Base-by-base conservation (phyloP, 2,797 vertebrate species). In the Hydrophis major region DNA sequence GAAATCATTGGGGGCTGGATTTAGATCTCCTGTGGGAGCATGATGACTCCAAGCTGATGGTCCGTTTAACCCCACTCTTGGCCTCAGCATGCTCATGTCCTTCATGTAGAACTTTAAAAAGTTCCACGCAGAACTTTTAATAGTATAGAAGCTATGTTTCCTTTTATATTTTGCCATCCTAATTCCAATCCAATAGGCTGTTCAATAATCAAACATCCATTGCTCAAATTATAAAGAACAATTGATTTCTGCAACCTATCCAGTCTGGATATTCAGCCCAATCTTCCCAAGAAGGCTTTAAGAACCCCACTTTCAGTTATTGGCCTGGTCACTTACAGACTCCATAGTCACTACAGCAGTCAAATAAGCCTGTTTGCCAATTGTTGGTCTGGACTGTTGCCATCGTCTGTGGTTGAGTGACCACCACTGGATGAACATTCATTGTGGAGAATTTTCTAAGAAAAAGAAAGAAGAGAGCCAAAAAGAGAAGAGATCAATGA, bases 261-360 rank as follows among this genome's bases (percentile, higher is more conserved):
- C n/a, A 74, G n/a, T 37, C n/a, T 3, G 14, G 6, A 32, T 32
- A 59, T 78, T 53, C 25, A 28, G 6, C 28, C 16, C 50, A 16
- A 42, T 32, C 25, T 86, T 53, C 10, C 42, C 55, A 18, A 74
- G 32, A 11, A 28, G 2, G 4, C n/a, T 53, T 16, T 6, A 8
- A 27, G 20, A 37, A 16, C 13, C 37, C 13, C 18, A 13, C 47
- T 59, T 0, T 6, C 11, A 32, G 25, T 87, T 14, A 42, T 22
- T 27, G 47, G 50, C 12, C 27, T 3, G 22, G 32, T 13, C 61
- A 93, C 92, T 91, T 50, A 93, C 92, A 91, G 27, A 93, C 90
- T 28, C 90, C 90, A 25, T 66, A 60, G 86, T 93, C 92, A 2
- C 10, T 60, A 13, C 1, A 93, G 47, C 92, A 93, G 53, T 93